phyloP scores from a whole-genome alignment of 1,140 invertebrate genomes.

The silkworm (Bombyx mori) region ASM3026992v2 NC_085115.1:13334001-13334500 shows the following conservation, averaged over 20 bases:
- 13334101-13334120: constrained; percentile 26
- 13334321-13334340: neutral
- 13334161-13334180: constrained; percentile 22
- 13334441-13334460: constrained; percentile 10
- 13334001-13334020: neutral
- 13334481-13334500: constrained; percentile 7
- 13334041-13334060: constrained; percentile 17
- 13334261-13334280: constrained; percentile 48
- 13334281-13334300: constrained; percentile 29
- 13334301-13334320: constrained; percentile 28
- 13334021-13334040: constrained; percentile 22
- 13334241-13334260: constrained; percentile 47
- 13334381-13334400: constrained; percentile 36
- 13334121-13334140: constrained; percentile 42
- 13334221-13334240: constrained; percentile 29
- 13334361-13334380: constrained; percentile 14
- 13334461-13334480: constrained; percentile 9
- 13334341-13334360: too few relatives aligned
- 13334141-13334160: constrained; percentile 34
- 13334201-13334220: constrained; percentile 42
- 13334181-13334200: constrained; percentile 60
- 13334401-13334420: constrained; percentile 39
- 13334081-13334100: neutral
- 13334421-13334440: constrained; percentile 35
- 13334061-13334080: constrained; percentile 8